Percentiles rank a stretch among this genome's conserved stretches.
Evolutionary conservation across 2,888 invertebrate genomes (phyloP).

Genomic region (Troglohyphantes excavatus): DNA sequence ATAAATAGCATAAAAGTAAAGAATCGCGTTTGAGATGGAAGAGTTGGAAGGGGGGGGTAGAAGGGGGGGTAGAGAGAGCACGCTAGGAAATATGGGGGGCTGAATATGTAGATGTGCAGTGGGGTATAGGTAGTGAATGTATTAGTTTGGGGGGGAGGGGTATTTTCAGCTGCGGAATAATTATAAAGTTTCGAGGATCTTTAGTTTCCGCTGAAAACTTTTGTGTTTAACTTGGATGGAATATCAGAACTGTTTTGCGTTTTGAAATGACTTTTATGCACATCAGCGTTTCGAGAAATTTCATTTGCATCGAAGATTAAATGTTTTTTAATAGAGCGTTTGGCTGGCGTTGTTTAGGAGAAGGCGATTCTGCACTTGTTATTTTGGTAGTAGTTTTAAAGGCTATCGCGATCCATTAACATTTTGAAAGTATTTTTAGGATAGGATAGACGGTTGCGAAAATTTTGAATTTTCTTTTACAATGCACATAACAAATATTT

Average conservation of each 20-base stretch:
- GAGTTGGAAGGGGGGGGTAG: too few relatives aligned
- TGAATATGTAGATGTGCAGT: slow-evolving; percentile 34
- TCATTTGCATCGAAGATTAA: background rate
- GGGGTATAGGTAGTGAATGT: slow-evolving; percentile 24
- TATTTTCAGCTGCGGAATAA: slow-evolving; percentile 27
- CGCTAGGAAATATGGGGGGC: background rate
- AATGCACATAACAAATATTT: too few relatives aligned
- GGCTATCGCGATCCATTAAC: too few relatives aligned
- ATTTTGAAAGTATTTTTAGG: too few relatives aligned
- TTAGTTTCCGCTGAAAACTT: slow-evolving; percentile 10
- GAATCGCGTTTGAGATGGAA: background rate
- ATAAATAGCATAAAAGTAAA: slow-evolving; percentile 6
- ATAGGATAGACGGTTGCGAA: too few relatives aligned
- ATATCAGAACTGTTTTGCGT: background rate
- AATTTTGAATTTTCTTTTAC: too few relatives aligned
- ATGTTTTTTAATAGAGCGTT: background rate
- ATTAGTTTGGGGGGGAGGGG: slow-evolving; percentile 17
- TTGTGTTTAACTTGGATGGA: slow-evolving; percentile 20
- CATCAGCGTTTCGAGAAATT: background rate
- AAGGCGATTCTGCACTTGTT: too few relatives aligned
- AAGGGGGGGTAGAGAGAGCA: too few relatives aligned
- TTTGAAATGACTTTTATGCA: background rate
- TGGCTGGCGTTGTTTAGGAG: too few relatives aligned
- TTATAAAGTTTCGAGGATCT: slow-evolving; percentile 14
- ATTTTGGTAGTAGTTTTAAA: too few relatives aligned